Conservation (phyloP, 1,140 invertebrate genomes). For the Drosophila rufa region DNA sequence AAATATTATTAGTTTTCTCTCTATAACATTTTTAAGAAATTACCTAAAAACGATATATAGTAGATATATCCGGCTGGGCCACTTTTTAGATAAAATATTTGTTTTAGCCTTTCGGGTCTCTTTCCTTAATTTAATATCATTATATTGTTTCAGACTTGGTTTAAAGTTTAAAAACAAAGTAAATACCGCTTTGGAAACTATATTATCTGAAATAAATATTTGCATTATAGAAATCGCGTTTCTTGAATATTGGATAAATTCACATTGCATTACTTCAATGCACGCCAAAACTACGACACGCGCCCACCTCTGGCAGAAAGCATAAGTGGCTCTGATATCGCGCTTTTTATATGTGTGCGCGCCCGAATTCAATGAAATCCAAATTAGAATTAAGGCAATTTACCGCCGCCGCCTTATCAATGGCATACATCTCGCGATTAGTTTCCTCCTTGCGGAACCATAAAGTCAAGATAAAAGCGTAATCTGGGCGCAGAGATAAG, state of each 20-base stretch:
- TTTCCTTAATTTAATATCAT: neutral
- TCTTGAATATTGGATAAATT: neutral
- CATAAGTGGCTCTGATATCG: conserved; percentile 34
- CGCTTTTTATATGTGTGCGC: conserved; percentile 37
- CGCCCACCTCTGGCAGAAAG: conserved; percentile 27
- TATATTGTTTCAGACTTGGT: neutral
- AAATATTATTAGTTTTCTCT: too few species aligned
- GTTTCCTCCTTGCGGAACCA: conserved; percentile 37
- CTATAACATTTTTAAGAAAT: too few species aligned
- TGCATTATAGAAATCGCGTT: neutral
- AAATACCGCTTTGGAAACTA: neutral
- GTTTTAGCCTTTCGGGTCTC: neutral
- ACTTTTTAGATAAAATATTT: too few species aligned
- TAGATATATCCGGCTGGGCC: too few species aligned
- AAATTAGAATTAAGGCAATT: conserved; percentile 78
- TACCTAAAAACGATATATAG: neutral
- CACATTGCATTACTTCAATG: neutral
- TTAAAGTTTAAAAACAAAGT: neutral
- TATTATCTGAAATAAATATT: neutral
- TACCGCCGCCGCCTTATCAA: conserved; percentile 65
- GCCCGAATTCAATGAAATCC: conserved; percentile 63
- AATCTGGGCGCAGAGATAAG: conserved; percentile 70
- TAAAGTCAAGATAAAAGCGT: conserved; percentile 74
- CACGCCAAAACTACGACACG: neutral
- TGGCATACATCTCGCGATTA: conserved; percentile 70